Base-by-base conservation (phyloP, 1,140 invertebrate species). In the Drosophila lacteicornis region DNA sequence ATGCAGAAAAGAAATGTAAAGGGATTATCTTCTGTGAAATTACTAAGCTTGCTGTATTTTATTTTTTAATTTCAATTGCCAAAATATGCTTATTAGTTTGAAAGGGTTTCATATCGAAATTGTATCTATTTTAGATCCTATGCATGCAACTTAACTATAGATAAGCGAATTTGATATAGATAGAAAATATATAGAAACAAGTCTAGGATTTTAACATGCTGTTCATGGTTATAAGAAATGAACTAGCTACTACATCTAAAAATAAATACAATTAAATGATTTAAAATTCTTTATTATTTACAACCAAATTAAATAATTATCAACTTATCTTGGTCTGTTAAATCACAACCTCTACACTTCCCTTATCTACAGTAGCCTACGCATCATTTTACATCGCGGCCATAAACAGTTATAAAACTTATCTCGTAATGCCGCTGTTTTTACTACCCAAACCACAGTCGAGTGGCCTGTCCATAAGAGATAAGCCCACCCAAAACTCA, bases 401-500 rank as follows among this genome's bases (percentile, higher is more conserved):
- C 27, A 56, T 68, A 46, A 69, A 65, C 33, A 45, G 30, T 59
- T 45, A 40, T 60, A 27, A 27, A 55, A 53, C 38, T 38, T 51
- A 50, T 60, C 55, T 36, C n/a, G 25, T n/a, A 30, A 38, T 43
- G 46, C 53, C 45, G 47, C 27, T 40, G 17, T 71, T 73, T 65
- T 51, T 73, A 51, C 38, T 59, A 42, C 15, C 45, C 53, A 60
- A 65, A 59, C 50, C 36, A 15, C 8, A 53, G 47, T 30, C 7
- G 53, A 57, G 62, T 63, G 46, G 56, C 46, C 74, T 58, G n/a
- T 38, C 51, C 43, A 46, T 17, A 51, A 71, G 67, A 67, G 58
- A 68, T 75, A 77, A 61, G 59, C 75, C 38, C 19, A 53, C 51
- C 62, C 67, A 38, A 71, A 71, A 56, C 51, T 42, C 30, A 63